Evolutionary conservation across 1,140 invertebrate genomes (phyloP).

Genomic region (Oryctes rhinoceros): DNA sequence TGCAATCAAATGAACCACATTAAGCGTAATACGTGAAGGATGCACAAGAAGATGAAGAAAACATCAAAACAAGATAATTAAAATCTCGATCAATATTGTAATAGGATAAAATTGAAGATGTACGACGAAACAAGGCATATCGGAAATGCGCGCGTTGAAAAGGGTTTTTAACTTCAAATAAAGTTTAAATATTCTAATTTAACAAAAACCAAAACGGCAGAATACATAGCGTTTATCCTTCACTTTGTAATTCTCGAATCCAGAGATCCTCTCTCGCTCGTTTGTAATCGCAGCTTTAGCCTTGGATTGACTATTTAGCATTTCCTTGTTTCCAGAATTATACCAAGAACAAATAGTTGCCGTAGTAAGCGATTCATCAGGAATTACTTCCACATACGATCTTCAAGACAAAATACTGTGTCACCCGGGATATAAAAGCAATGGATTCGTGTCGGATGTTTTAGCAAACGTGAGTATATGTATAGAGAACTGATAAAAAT

Average conservation of each 20-base stretch:
- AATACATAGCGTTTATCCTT: background rate
- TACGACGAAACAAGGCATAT: too few species aligned
- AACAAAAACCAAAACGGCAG: background rate
- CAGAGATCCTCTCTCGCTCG: background rate
- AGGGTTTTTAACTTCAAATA: too few species aligned
- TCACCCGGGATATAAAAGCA: conserved; percentile 75
- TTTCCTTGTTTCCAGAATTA: conserved; percentile 60
- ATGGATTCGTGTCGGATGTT: conserved; percentile 73
- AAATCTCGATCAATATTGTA: too few species aligned
- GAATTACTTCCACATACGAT: conserved; percentile 67
- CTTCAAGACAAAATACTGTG: conserved; percentile 75
- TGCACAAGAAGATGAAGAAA: too few species aligned
- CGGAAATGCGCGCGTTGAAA: too few species aligned
- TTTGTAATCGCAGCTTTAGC: background rate
- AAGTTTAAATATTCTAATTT: too few species aligned
- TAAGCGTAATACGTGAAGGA: too few species aligned
- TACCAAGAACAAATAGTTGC: conserved; percentile 76
- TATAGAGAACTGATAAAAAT: background rate
- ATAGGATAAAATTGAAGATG: too few species aligned
- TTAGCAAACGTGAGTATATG: conserved; percentile 68
- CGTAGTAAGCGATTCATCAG: conserved; percentile 69
- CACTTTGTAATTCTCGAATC: background rate
- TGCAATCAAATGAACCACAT: too few species aligned
- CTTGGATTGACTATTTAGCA: background rate
- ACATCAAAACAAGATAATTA: too few species aligned